phyloP scores from a whole-genome alignment of 2,797 vertebrate genomes.

The Bovichtus variegatus region DNA sequence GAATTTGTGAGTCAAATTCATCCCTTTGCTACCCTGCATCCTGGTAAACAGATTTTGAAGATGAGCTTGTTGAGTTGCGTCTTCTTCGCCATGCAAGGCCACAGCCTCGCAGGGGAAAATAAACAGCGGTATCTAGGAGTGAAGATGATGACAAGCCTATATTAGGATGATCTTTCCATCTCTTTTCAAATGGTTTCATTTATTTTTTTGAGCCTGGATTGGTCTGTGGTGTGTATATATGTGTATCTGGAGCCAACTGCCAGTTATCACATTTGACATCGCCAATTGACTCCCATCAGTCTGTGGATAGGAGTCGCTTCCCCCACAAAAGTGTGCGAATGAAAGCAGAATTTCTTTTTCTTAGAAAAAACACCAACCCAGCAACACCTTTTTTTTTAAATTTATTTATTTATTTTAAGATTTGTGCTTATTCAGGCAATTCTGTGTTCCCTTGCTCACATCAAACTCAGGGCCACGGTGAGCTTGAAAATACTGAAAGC shows the following conservation, averaged over 20 bases:
- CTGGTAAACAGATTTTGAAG: conserved; percentile 78
- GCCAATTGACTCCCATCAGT: conserved; percentile 56
- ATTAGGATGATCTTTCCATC: conserved; percentile 67
- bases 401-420: not conserved
- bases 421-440: conserved; percentile 42
- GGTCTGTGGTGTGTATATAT: conserved; percentile 24
- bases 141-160: conserved; percentile 60
- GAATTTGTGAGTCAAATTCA: conserved; percentile 81
- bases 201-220: conserved; percentile 42
- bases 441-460: conserved; percentile 27
- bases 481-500: conserved; percentile 28
- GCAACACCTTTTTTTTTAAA: conserved; percentile 13
- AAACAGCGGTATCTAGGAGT: conserved; percentile 26
- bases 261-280: conserved; percentile 64
- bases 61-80: conserved; percentile 73
- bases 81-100: conserved; percentile 56
- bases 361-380: conserved; percentile 14
- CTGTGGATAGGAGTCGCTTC: conserved; percentile 32
- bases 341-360: conserved; percentile 29
- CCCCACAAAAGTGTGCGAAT: conserved; percentile 29
- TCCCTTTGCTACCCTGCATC: conserved; percentile 47
- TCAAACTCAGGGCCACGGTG: conserved; percentile 25
- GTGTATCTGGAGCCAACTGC: conserved; percentile 26
- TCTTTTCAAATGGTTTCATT: conserved; percentile 66
- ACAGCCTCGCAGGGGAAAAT: conserved; percentile 40